Evolutionary conservation across 2,113 vertebrate genomes (phyloP).

Genomic region (Lynx canadensis): DNA sequence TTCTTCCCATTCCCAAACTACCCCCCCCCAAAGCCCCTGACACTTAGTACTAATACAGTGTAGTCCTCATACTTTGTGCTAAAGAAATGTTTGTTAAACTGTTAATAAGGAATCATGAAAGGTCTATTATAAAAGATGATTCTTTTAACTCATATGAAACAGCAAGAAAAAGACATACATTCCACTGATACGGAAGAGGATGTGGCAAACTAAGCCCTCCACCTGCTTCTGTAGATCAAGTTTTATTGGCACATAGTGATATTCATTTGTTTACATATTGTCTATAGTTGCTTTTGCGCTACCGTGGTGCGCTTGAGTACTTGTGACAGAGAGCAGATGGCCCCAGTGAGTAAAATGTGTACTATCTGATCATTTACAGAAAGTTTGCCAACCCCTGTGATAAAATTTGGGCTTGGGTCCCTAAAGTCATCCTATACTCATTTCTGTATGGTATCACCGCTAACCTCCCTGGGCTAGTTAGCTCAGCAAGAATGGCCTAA

Average conservation of each 20-base stretch:
- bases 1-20: neutral
- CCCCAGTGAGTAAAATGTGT: neutral
- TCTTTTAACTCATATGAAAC: neutral
- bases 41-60: too few species aligned
- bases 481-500: neutral
- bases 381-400: neutral
- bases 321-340: neutral
- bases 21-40: neutral
- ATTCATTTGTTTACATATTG: neutral
- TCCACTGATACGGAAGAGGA: rapidly evolving
- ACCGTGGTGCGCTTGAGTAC: neutral
- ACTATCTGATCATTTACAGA: neutral
- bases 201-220: neutral
- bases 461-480: neutral
- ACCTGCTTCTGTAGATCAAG: neutral
- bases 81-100: neutral
- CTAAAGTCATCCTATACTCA: neutral
- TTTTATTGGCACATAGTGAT: neutral
- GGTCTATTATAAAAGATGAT: neutral
- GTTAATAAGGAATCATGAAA: neutral
- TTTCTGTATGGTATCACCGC: neutral
- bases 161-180: neutral
- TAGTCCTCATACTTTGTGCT: neutral
- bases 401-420: neutral
- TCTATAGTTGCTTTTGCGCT: neutral